Conservation (phyloP, 2,888 invertebrate species). For the Belgica antarctica region DNA sequence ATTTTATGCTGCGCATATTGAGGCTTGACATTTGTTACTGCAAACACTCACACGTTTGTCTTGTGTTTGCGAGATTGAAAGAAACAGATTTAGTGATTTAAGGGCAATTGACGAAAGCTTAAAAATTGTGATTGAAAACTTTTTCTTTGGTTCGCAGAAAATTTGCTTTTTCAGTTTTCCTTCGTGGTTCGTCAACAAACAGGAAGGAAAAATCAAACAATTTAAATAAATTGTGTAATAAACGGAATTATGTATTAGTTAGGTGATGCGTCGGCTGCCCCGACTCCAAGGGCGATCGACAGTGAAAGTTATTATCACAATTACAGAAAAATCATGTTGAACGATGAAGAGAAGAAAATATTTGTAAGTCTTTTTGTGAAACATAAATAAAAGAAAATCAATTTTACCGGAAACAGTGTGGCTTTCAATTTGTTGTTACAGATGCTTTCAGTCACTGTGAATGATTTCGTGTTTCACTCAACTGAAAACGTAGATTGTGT, state of each 20-base stretch:
- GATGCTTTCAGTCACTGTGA: no score
- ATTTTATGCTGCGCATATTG: background rate
- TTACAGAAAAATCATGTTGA: background rate
- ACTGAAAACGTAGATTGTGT: no score
- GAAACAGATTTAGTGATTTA: background rate
- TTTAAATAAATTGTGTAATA: background rate
- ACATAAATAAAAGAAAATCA: background rate
- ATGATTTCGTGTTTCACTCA: no score
- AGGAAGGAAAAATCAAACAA: background rate
- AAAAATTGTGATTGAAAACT: background rate
- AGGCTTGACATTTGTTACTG: slow-evolving; percentile 16
- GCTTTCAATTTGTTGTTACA: background rate
- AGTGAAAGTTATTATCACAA: background rate
- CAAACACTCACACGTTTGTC: background rate
- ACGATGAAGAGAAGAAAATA: background rate
- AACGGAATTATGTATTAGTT: slow-evolving; percentile 7
- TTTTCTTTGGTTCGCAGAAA: no score
- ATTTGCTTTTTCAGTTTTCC: background rate
- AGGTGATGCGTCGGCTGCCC: background rate
- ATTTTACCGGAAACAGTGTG: background rate
- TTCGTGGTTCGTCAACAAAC: background rate
- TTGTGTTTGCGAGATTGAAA: background rate
- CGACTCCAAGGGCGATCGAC: background rate
- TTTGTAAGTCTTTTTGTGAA: slow-evolving; percentile 26
- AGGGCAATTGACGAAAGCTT: background rate